Conservation (phyloP, 2,113 vertebrate genomes). For the Callocephalon fimbriatum region DNA sequence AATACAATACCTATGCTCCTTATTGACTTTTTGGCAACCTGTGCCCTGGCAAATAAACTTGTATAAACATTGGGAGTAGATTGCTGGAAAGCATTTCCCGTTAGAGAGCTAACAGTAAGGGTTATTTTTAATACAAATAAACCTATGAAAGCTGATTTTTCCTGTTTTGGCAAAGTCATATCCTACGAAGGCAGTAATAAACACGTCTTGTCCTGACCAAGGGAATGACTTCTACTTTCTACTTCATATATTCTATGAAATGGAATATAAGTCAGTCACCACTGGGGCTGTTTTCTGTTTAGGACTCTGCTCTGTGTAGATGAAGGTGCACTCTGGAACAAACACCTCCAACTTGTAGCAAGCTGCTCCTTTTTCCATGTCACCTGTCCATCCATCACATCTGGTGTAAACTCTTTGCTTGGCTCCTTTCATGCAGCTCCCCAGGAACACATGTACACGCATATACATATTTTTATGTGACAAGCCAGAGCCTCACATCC, state of each 20-base stretch:
- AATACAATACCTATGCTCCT: neutral
- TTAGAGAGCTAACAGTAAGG: neutral
- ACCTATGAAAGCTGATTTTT: neutral
- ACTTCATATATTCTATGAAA: neutral
- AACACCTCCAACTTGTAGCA: neutral
- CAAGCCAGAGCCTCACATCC: neutral
- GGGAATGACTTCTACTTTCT: neutral
- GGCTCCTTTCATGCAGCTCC: neutral
- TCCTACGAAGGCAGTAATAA: neutral
- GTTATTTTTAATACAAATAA: neutral
- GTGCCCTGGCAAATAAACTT: neutral
- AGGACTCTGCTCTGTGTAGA: neutral
- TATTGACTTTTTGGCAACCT: slow-evolving; percentile 2
- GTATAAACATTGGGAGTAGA: neutral
- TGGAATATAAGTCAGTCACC: neutral
- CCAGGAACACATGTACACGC: neutral
- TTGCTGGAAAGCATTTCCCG: slow-evolving; percentile 15
- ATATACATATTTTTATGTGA: neutral
- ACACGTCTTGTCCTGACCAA: neutral
- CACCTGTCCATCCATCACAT: neutral
- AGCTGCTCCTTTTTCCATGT: neutral
- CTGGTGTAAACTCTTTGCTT: neutral
- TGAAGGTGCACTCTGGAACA: neutral
- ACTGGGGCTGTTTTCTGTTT: neutral
- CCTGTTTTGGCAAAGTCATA: neutral